phyloP scores from a whole-genome alignment of 2,797 vertebrate species.

The Simalia tracyae region DNA sequence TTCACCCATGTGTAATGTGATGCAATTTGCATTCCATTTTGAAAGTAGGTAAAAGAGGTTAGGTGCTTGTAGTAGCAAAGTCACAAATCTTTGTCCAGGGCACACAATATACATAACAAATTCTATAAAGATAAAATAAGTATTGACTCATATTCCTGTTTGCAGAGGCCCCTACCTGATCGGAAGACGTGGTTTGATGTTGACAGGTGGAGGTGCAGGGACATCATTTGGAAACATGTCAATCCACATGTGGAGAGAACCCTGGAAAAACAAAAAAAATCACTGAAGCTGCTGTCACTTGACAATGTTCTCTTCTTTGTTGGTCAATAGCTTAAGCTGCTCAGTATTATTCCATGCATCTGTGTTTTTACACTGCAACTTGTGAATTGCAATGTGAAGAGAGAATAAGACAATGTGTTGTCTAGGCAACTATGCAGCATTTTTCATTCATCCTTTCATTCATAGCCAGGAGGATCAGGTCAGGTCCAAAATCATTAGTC shows the following conservation, averaged over 20 bases:
- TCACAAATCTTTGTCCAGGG: neutral
- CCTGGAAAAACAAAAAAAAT: constrained; percentile 70
- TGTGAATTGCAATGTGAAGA: neutral
- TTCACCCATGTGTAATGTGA: neutral
- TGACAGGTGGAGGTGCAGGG: constrained; percentile 83
- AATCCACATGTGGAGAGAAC: constrained; percentile 93
- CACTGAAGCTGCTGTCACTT: neutral
- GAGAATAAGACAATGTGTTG: neutral
- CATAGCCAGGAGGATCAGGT: neutral
- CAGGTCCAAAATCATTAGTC: neutral
- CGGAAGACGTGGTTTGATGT: constrained; percentile 90
- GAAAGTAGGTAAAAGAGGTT: neutral
- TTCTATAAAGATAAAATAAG: neutral
- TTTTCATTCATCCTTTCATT: neutral
- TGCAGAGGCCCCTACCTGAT: constrained; percentile 78
- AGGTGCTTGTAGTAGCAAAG: neutral
- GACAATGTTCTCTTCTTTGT: neutral
- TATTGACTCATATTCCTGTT: neutral
- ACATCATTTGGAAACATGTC: constrained; percentile 92
- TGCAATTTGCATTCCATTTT: neutral
- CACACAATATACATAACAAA: neutral
- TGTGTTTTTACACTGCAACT: neutral
- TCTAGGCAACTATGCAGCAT: neutral
- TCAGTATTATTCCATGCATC: neutral
- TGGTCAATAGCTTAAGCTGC: neutral